Conservation (phyloP, 2,888 invertebrate species). For the Gryllus longicercus region DNA sequence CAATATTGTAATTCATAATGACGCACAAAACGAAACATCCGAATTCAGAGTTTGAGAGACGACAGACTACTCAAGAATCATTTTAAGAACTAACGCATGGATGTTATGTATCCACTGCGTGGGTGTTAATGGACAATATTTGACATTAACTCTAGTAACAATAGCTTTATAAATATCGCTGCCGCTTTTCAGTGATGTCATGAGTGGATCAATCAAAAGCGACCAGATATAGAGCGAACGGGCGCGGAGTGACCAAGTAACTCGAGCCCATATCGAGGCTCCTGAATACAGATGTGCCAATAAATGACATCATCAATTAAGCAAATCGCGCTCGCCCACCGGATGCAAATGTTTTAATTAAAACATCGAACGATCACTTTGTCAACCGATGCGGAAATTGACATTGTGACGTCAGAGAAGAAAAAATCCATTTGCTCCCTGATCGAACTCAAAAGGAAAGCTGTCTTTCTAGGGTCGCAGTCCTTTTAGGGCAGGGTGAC, state of each 20-base stretch:
- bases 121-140: too few relatives aligned
- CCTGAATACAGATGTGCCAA: conserved; percentile 17
- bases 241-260: background rate
- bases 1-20: too few relatives aligned
- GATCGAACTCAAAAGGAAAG: background rate
- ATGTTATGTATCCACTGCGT: background rate
- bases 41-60: too few relatives aligned
- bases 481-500: background rate
- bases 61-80: too few relatives aligned
- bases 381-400: background rate
- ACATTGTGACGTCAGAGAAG: background rate
- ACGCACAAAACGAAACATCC: too few relatives aligned
- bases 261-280: background rate
- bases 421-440: background rate
- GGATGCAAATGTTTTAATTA: background rate
- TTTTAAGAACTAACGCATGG: background rate
- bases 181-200: background rate
- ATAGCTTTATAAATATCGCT: too few relatives aligned
- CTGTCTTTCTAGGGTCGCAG: background rate
- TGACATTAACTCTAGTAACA: too few relatives aligned
- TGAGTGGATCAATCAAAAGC: background rate
- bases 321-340: background rate
- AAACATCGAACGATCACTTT: conserved; percentile 17
- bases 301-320: background rate
- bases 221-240: background rate